Base-by-base conservation (phyloP, 2,888 invertebrate species). In the Cheilosia grossa region DNA sequence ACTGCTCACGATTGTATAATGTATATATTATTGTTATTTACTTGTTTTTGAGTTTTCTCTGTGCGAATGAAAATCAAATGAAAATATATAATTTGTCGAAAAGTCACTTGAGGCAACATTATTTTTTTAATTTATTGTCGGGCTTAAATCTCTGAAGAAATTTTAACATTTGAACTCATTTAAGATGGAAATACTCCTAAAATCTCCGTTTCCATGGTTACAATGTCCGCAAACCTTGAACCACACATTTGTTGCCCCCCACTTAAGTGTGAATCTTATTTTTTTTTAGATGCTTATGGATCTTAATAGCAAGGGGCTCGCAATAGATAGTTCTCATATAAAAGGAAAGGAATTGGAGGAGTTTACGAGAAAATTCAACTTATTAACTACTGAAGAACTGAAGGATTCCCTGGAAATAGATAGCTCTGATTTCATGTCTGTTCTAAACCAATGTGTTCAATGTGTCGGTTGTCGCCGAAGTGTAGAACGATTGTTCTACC, bases 401-500 rank as follows among this genome's bases (percentile, higher is more conserved):
- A 95, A 95, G 90, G 93, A 94, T 87, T 97, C 97, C 19, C 94
- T 98, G 88, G 95, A 96, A 93, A 97, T 98, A 72, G 95, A 96
- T 73, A 95, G 95, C 89, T 94, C 95, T 88, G 96, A 97, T 92
- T 95, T 98, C 89, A 94, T 97, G 90, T 95, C 95, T 89, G 96
- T 97, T 89, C 93, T 98, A 87, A 96, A 97, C 93, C 97, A 98
- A 93, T 96, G 96, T 92, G 97, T 98, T 90, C 97, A 98, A 87
- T 98, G 98, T 93, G 97, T 98, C 90, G 98, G 98, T 86, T 98
- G 98, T 93, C 94, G 98, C 87, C 94, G 97, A 90, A 98, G 98
- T 91, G 98, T 98, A 88, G 98, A 98, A 92, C 94, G 96, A 88
- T 93, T 98, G 88, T 98, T 97, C 92, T 95, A 95, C 91, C 97